phyloP scores from a whole-genome alignment of 2,888 invertebrate genomes.

The Ennomos erosarius region DNA sequence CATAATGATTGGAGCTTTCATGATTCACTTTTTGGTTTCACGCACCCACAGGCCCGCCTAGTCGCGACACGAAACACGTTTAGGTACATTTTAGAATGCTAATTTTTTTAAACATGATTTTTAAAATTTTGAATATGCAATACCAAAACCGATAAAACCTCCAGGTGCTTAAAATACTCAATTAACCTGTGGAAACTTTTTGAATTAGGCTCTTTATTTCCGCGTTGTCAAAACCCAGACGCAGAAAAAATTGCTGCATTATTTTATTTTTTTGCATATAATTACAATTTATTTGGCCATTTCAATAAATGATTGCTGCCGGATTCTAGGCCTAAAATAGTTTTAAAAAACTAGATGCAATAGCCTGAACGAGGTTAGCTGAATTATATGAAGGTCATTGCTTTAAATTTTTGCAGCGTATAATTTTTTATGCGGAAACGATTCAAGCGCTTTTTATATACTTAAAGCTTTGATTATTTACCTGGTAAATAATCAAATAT shows the following conservation, averaged over 20 bases:
- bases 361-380: background rate
- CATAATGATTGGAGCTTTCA: too few species aligned
- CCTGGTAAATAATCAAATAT: too few species aligned
- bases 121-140: constrained; percentile 7
- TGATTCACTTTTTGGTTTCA: too few species aligned
- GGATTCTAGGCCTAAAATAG: constrained; percentile 17
- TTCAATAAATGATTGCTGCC: background rate
- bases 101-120: constrained; percentile 1
- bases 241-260: background rate
- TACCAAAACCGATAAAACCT: background rate
- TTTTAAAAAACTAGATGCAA: constrained; percentile 1
- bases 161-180: background rate
- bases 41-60: too few species aligned
- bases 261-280: background rate
- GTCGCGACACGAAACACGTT: too few species aligned
- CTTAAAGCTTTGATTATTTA: too few species aligned
- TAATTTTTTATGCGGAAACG: constrained; percentile 14
- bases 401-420: background rate
- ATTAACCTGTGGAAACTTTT: background rate
- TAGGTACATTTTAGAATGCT: background rate
- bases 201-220: constrained; percentile 10
- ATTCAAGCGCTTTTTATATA: background rate
- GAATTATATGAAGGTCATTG: background rate
- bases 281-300: background rate
- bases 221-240: constrained; percentile 10